A percentile compares a stretch with the other conserved stretches of the same genome.
phyloP scores from a whole-genome alignment of 2,888 invertebrate species.

The Drosophila setosimentum region DNA sequence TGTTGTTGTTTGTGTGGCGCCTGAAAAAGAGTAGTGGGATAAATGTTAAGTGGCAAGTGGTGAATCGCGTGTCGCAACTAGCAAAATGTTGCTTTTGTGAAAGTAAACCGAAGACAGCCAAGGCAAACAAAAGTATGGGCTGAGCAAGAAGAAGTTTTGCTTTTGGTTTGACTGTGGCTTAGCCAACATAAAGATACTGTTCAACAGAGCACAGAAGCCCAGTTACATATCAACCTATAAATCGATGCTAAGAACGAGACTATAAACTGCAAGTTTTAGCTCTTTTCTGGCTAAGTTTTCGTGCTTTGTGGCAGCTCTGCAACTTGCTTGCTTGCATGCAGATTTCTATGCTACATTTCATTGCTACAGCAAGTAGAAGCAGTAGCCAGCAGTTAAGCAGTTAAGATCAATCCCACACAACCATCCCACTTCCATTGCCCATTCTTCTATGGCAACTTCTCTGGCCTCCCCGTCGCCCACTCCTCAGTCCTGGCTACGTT shows the following conservation, averaged over 20 bases:
- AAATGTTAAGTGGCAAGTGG: constrained; percentile 61
- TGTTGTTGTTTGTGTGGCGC: constrained; percentile 48
- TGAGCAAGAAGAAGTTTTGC: neutral
- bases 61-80: constrained; percentile 72
- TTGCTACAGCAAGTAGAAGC: constrained; percentile 39
- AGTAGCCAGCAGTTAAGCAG: constrained; percentile 32
- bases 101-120: constrained; percentile 63
- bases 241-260: neutral
- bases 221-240: neutral
- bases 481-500: constrained; percentile 53
- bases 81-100: constrained; percentile 75
- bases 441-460: constrained; percentile 14
- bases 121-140: constrained; percentile 11
- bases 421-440: neutral
- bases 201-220: neutral
- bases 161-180: neutral
- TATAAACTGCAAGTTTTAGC: constrained; percentile 21
- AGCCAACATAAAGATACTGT: constrained; percentile 3
- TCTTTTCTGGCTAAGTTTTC: constrained; percentile 17
- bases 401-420: constrained; percentile 3
- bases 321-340: constrained; percentile 57
- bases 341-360: constrained; percentile 63
- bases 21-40: constrained; percentile 62
- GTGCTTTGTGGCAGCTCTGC: constrained; percentile 26
- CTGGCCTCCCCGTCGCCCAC: neutral